A percentile compares a stretch with the other conserved stretches of the same genome.
Evolutionary conservation across 2,888 invertebrate species (phyloP).

Genomic region (Cotesia congregata): DNA sequence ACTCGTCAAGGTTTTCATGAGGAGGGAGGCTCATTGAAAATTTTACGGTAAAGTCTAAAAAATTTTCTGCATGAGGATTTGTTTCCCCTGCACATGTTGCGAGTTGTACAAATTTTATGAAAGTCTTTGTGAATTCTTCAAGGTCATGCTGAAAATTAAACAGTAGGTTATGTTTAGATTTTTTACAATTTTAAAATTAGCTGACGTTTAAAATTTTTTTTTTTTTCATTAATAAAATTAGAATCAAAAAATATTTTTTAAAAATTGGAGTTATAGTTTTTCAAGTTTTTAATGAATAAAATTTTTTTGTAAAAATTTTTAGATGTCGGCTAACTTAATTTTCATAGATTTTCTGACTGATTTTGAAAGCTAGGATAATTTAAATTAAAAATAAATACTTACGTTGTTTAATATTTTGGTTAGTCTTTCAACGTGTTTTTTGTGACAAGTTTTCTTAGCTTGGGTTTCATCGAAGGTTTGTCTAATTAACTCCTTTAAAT

Average conservation of each 20-base stretch:
- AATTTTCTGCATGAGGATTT: conserved; percentile 73
- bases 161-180: conserved; percentile 16
- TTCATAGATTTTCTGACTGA: no score
- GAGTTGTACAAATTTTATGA: conserved; percentile 37
- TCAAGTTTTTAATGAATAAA: no score
- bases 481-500: not conserved
- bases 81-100: no score
- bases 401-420: not conserved
- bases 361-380: not conserved
- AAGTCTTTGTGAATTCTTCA: conserved; percentile 74
- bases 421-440: not conserved
- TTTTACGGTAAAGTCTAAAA: conserved; percentile 80
- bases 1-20: conserved; percentile 68
- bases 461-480: not conserved
- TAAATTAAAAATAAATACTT: not conserved
- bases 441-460: not conserved
- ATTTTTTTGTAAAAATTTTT: no score
- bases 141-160: conserved; percentile 71
- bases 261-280: no score
- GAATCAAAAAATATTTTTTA: no score
- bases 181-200: not conserved
- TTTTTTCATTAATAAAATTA: no score
- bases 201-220: no score
- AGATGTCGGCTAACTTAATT: no score
- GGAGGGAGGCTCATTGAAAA: conserved; percentile 77